Evolutionary conservation across 2,888 invertebrate genomes (phyloP).

Genomic region (Callinectes sapidus): DNA sequence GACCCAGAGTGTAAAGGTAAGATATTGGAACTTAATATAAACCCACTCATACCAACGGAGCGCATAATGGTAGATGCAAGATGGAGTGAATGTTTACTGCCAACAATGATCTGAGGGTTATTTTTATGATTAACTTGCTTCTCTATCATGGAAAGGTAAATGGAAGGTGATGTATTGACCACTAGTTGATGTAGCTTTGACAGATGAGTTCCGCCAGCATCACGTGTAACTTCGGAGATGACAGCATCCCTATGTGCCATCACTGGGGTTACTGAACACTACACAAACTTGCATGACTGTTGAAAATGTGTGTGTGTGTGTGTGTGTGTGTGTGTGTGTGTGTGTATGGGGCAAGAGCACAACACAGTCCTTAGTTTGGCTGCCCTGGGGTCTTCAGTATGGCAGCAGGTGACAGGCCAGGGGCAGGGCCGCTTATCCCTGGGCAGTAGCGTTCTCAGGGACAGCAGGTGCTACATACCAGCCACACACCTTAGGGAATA

Average conservation of each 20-base stretch:
- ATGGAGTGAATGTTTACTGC: constrained; percentile 16
- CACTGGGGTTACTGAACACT: no score
- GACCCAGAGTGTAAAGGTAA: constrained; percentile 60
- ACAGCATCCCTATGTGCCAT: neutral
- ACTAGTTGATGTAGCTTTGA: neutral
- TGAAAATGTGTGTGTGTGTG: neutral
- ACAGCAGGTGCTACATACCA: neutral
- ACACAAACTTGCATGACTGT: neutral
- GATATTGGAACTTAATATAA: neutral
- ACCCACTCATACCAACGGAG: neutral
- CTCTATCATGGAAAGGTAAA: neutral
- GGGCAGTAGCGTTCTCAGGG: neutral
- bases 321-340: constrained; percentile 23
- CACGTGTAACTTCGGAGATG: neutral
- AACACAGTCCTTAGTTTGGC: no score
- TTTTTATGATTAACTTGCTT: neutral
- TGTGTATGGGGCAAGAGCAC: no score
- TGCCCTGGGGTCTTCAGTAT: no score
- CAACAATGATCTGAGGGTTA: neutral
- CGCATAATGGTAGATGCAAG: neutral
- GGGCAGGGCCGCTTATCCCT: neutral
- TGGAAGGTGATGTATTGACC: neutral
- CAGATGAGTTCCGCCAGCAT: neutral
- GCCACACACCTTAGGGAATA: neutral
- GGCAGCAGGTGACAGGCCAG: no score